These are phyloP conservation scores for Pantherophis alleghaniensis DNA, from an alignment of 2,797 vertebrate species.

Conservation along the genomic window DNA sequence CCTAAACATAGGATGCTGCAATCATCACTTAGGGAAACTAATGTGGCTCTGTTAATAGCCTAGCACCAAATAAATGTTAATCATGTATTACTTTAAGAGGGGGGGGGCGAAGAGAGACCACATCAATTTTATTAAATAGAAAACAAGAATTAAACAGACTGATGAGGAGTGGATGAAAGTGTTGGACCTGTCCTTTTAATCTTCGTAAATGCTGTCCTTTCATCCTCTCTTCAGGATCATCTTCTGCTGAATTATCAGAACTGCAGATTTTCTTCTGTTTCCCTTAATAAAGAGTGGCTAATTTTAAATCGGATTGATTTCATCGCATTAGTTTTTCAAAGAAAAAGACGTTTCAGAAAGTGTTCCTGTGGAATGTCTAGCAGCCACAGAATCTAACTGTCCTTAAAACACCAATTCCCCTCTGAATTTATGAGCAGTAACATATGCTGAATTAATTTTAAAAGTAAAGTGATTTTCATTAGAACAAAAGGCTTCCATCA, in stretches of 20 bases:
- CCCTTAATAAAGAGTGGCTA: constrained; percentile 72
- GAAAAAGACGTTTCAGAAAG: constrained; percentile 72
- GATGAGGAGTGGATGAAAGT: constrained; percentile 65
- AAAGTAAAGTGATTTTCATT: constrained; percentile 23
- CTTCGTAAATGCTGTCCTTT: constrained; percentile 72
- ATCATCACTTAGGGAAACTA: constrained; percentile 46
- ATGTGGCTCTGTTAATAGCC: constrained; percentile 48
- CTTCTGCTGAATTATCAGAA: constrained; percentile 65
- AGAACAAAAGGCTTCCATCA: background rate
- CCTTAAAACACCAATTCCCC: constrained; percentile 66
- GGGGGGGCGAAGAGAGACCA: constrained; percentile 35
- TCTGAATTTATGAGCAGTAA: constrained; percentile 63
- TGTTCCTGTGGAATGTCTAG: constrained; percentile 64
- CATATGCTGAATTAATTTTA: constrained; percentile 55
- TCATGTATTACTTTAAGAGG: constrained; percentile 57
- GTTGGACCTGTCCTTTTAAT: constrained; percentile 69
- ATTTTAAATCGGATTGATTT: constrained; percentile 75
- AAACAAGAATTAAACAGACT: constrained; percentile 35
- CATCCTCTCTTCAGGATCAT: constrained; percentile 54
- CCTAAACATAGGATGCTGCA: constrained; percentile 29
- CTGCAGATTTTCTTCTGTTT: constrained; percentile 70
- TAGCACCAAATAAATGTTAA: constrained; percentile 52
- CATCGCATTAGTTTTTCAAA: constrained; percentile 72
- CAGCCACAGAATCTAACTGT: constrained; percentile 67
- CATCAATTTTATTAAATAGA: constrained; percentile 63